Evolutionary conservation across 2,113 vertebrate genomes (phyloP), one percentile per base, ranked within the genome.

Genomic region (Elachura formosa): DNA sequence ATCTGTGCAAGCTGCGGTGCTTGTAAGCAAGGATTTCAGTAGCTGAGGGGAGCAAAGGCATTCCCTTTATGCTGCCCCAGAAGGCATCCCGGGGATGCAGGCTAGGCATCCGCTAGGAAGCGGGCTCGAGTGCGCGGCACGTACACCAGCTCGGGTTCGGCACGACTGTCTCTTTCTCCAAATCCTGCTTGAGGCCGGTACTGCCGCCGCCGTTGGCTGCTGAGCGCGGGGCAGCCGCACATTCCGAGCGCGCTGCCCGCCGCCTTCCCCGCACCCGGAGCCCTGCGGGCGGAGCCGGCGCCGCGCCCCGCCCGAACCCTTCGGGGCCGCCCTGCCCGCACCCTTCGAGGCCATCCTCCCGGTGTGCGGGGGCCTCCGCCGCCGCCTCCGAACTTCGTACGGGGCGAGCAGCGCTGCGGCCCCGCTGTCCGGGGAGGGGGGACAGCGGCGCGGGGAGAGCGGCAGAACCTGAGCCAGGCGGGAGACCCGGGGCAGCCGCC

Each of bases 211-310:
- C 2, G 13, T 1, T 1, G 45, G 20, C 14, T 31, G 26, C 58
- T 0, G 10, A 22, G 22, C 0, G 8, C 12, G 29, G 3, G 3
- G 36, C 51, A 2, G 31, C 55, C 18, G 11, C 29, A 1, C 41
- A 16, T 0, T 17, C 5, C 26, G 9, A 3, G 9, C 4, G 8
- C 28, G 12, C 17, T 0, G 5, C 52, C 29, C 45, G 23, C 6
- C 9, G 12, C 11, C 51, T 12, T 23, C 33, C 28, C 38, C 24
- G 16, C 46, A 6, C 40, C 56, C 41, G 26, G 52, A 58, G 13
- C 72, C 36, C 36, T 3, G 43, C 67, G 55, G 61, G 59, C 14
- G 59, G 92, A 51, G 77, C 81, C 43, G 14, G 13, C 6, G 11
- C 61, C 59, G 17, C 48, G 26, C 20, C 52, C 41, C 41, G 48